Base-by-base conservation (phyloP, 2,888 invertebrate genomes). In the Saturnia pavonia region DNA sequence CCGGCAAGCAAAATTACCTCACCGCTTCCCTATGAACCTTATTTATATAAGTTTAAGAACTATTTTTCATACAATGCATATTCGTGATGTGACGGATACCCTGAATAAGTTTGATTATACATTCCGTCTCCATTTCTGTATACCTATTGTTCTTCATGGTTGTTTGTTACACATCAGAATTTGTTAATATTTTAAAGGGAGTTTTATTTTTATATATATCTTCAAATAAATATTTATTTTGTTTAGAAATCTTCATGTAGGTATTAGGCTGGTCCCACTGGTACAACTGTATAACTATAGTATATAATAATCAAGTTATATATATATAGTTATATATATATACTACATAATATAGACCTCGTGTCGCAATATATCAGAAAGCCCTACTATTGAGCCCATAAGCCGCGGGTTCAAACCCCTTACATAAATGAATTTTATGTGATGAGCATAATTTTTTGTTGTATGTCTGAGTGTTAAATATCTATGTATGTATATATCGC, bases 71-170 rank as follows among this genome's bases (percentile, higher is more conserved):
- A 4, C 7, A 11, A 16, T 0, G 0, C n/a, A 40, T 40, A 65
- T 22, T 22, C 4, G 43, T 19, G 19, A 42, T 14, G 40, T 14
- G 22, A 40, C 66, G 70, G 22, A 43, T 27, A 27, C 54, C 48
- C 43, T 42, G 42, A 54, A 67, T 85, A 82, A 83, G 85, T 84
- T 88, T 87, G 86, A 88, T 89, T 88, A 86, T 82, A 86, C 81
- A 86, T 85, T 87, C 84, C 78, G 80, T 81, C 85, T 82, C 77
- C 80, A 83, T 80, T 82, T 80, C 79, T 74, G 74, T 74, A 22
- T 22, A 80, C 80, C 78, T 80, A 83, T 83, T 86, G 85, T 85
- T 82, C 78, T 82, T 81, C 80, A 22, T 76, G 75, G 70, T 73
- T 77, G 69, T 45, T 67, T 42, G 57, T 57, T 7, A 69, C 60